Evolutionary conservation across 2,113 vertebrate genomes (phyloP).

Genomic region (Melanerpes formicivorus): DNA sequence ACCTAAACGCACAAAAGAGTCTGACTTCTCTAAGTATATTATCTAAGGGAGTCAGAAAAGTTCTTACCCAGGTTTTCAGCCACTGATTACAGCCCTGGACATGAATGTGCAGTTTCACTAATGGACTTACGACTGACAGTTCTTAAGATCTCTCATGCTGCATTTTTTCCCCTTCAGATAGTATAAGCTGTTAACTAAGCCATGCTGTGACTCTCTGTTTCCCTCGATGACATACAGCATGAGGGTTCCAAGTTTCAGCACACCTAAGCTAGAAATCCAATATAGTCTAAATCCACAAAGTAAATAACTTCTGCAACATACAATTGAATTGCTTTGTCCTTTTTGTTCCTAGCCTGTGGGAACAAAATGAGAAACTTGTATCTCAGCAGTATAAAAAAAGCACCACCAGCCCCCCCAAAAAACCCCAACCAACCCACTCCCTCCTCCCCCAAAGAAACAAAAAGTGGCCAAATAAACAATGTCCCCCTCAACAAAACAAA

Average conservation of each 20-base stretch:
- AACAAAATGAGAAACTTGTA: background rate
- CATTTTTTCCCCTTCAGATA: background rate
- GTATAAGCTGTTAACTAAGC: background rate
- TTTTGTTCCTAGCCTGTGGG: background rate
- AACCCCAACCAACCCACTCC: too few relatives aligned
- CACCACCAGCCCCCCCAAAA: too few relatives aligned
- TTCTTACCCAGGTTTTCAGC: background rate
- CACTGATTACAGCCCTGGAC: background rate
- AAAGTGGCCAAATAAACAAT: background rate
- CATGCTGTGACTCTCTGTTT: background rate
- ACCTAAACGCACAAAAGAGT: background rate
- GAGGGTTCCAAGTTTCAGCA: background rate
- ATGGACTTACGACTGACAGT: background rate
- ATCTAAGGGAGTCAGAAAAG: background rate
- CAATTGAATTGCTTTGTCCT: background rate
- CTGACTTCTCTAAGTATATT: background rate
- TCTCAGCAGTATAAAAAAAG: background rate
- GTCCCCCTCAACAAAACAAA: too few relatives aligned
- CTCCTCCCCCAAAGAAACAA: too few relatives aligned
- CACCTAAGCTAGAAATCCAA: background rate
- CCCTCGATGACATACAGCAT: background rate
- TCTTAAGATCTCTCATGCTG: background rate
- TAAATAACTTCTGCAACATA: background rate
- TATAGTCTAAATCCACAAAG: background rate
- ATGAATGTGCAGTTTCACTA: background rate